These are phyloP conservation scores for Cyclura pinguis DNA, from an alignment of 2,797 vertebrate genomes.

Conservation along the genomic window DNA sequence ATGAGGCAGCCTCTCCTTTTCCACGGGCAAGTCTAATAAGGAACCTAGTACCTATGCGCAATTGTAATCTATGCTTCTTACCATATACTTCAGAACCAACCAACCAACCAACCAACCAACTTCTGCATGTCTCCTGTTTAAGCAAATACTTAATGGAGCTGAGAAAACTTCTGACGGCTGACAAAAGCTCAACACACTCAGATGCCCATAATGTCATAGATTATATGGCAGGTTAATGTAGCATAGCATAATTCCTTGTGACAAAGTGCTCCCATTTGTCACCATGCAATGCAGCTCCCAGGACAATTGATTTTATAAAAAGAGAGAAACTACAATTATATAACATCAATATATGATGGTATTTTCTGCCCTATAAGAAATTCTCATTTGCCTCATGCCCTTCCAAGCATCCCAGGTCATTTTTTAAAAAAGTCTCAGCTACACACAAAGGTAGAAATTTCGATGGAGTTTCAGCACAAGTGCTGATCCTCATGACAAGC, in stretches of 20 bases:
- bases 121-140: neutral
- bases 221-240: conserved; percentile 37
- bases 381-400: neutral
- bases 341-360: conserved; percentile 1
- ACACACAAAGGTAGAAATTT: rapidly evolving
- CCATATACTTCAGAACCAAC: neutral
- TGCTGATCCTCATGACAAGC: neutral
- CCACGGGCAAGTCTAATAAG: neutral
- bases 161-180: neutral
- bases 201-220: neutral
- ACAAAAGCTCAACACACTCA: rapidly evolving
- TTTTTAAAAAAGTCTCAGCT: rapidly evolving
- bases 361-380: rapidly evolving
- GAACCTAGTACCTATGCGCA: neutral
- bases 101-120: neutral
- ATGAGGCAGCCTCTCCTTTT: neutral
- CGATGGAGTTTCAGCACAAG: neutral
- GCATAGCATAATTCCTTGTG: conserved; percentile 57
- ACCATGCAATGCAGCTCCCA: conserved; percentile 36
- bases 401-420: rapidly evolving
- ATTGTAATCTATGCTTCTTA: neutral
- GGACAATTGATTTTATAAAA: conserved; percentile 63
- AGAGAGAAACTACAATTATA: conserved; percentile 32
- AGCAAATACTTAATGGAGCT: neutral
- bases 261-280: conserved; percentile 51